A percentile compares a stretch with the other conserved stretches of the same genome.
These are phyloP conservation scores for Trichonephila clavata DNA, from an alignment of 1,140 invertebrate genomes.

Conservation along the genomic window DNA sequence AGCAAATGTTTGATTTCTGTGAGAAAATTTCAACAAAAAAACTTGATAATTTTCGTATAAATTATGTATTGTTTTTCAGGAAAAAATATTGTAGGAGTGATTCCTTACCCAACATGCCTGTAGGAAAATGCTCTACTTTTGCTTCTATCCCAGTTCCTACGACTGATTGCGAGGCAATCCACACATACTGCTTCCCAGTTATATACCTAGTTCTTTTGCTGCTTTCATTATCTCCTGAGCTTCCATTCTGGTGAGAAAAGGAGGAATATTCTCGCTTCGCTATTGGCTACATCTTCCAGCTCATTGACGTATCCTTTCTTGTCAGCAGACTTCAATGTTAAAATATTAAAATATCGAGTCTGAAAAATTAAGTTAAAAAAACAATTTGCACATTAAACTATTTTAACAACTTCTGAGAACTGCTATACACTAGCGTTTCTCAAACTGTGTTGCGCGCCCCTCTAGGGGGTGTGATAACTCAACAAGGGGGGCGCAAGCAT, in stretches of 20 bases:
- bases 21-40: too few relatives aligned
- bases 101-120: conserved; percentile 93
- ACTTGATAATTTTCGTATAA: too few relatives aligned
- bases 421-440: too few relatives aligned
- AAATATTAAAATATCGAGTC: conserved; percentile 75
- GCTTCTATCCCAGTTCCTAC: conserved; percentile 86
- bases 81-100: background rate
- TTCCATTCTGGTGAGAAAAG: conserved; percentile 93
- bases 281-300: conserved; percentile 87
- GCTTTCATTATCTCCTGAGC: conserved; percentile 90
- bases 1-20: too few relatives aligned
- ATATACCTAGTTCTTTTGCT: conserved; percentile 91
- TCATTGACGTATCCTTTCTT: conserved; percentile 57
- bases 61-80: too few relatives aligned
- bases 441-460: too few relatives aligned
- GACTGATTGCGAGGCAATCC: conserved; percentile 97
- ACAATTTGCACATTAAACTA: too few relatives aligned
- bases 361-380: background rate
- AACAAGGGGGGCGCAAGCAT: too few relatives aligned
- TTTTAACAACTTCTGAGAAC: too few relatives aligned
- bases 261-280: conserved; percentile 95
- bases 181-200: conserved; percentile 96
- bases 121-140: conserved; percentile 90
- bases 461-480: too few relatives aligned
- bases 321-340: conserved; percentile 40